phyloP scores from a whole-genome alignment of 92 coral and sea anemone genomes.

The Palythoa caribaeorum region DNA sequence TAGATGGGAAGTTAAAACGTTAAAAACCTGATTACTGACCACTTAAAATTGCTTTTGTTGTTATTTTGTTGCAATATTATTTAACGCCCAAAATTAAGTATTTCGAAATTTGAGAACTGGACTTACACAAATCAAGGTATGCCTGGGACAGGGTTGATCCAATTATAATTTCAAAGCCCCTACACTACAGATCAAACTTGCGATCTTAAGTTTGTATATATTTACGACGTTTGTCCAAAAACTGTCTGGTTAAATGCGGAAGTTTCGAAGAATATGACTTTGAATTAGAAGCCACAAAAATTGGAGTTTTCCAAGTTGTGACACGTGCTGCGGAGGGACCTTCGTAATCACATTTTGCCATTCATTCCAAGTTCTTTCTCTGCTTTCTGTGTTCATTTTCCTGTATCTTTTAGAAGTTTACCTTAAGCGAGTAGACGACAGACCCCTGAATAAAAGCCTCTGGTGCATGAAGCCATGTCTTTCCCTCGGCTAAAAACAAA shows the following conservation, averaged over 20 bases:
- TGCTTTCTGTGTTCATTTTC: neutral
- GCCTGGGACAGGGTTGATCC: neutral
- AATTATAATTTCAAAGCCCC: neutral
- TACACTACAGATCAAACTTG: neutral
- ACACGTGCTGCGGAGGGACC: neutral
- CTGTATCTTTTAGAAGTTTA: constrained; percentile 37
- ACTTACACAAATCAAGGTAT: neutral
- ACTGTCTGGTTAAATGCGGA: neutral
- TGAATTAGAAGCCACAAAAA: neutral
- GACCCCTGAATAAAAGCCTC: constrained; percentile 83
- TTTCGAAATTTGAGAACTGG: neutral
- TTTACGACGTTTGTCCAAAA: neutral
- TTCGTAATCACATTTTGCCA: neutral
- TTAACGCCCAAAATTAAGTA: neutral
- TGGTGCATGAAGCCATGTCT: constrained; percentile 90
- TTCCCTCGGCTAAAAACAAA: constrained; percentile 57
- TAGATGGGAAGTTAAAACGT: neutral
- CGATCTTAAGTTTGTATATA: neutral
- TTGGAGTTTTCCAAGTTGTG: neutral
- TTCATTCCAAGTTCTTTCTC: neutral
- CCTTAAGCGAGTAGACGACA: constrained; percentile 88
- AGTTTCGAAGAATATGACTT: neutral
- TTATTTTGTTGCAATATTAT: neutral
- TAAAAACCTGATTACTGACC: neutral
- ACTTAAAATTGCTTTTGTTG: neutral